phyloP scores from a whole-genome alignment of 2,888 invertebrate species.

The Eumerus sabulonum region DNA sequence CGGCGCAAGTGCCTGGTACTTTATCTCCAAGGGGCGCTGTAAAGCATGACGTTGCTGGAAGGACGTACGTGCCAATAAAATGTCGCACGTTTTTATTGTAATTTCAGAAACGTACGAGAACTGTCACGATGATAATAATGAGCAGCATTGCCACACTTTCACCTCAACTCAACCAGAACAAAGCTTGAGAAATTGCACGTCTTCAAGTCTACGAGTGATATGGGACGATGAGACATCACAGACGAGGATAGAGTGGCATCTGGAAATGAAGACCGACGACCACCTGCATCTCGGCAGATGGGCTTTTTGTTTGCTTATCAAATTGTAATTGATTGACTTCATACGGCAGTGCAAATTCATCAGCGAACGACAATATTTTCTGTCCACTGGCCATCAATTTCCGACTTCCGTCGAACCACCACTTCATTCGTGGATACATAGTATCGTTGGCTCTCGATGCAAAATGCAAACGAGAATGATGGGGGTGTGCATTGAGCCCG shows the following conservation, averaged over 20 bases:
- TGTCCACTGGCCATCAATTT: constrained; percentile 61
- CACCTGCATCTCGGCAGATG: constrained; percentile 20
- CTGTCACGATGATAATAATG: constrained; percentile 73
- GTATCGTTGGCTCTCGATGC: constrained; percentile 40
- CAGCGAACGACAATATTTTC: constrained; percentile 57
- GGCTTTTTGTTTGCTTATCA: constrained; percentile 65
- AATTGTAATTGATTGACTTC: constrained; percentile 68
- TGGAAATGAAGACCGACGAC: constrained; percentile 29
- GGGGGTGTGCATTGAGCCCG: constrained; percentile 57
- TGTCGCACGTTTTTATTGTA: constrained; percentile 78
- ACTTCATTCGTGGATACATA: too few species aligned
- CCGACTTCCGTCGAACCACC: constrained; percentile 55
- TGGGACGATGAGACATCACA: too few species aligned
- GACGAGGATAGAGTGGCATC: background rate
- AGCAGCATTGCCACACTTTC: constrained; percentile 38
- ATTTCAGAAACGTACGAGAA: constrained; percentile 73
- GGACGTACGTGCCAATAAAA: constrained; percentile 74
- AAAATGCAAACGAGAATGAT: constrained; percentile 56
- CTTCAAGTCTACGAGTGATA: too few species aligned
- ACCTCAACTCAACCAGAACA: constrained; percentile 45
- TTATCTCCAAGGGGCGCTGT: constrained; percentile 61
- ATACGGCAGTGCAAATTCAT: constrained; percentile 47
- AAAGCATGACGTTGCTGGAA: background rate
- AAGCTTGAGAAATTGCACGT: constrained; percentile 47
- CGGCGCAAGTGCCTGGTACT: constrained; percentile 57